A percentile compares a stretch with the other conserved stretches of the same genome.
Evolutionary conservation across 2,797 vertebrate genomes (phyloP).

Genomic region (Dryobates pubescens): DNA sequence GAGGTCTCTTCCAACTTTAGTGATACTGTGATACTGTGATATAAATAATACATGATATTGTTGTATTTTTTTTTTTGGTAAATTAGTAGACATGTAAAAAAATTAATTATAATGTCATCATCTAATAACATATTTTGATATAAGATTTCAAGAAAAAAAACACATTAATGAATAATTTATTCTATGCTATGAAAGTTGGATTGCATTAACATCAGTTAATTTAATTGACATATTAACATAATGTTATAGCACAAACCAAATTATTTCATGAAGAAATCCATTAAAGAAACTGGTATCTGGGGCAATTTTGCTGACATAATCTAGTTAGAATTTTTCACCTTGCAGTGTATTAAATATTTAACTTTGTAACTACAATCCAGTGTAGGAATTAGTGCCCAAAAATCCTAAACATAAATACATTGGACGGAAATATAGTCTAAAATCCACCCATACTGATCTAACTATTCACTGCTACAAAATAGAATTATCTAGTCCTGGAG

Average conservation of each 20-base stretch:
- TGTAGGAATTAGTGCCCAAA: background rate
- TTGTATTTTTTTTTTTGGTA: background rate
- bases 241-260: fast-evolving
- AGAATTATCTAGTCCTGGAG: background rate
- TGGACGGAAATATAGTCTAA: background rate
- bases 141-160: background rate
- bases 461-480: background rate
- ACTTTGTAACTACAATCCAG: background rate
- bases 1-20: too few species aligned
- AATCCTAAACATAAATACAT: background rate
- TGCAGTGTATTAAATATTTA: background rate
- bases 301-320: background rate
- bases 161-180: background rate
- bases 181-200: background rate
- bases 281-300: background rate
- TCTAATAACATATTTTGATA: background rate
- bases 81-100: background rate
- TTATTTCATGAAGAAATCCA: background rate
- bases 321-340: background rate
- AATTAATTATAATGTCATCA: background rate
- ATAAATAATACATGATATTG: background rate
- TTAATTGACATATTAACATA: background rate
- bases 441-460: background rate
- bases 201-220: background rate
- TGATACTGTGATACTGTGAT: too few species aligned